Base-by-base conservation (phyloP, 2,113 vertebrate species). In the Chamaea fasciata region DNA sequence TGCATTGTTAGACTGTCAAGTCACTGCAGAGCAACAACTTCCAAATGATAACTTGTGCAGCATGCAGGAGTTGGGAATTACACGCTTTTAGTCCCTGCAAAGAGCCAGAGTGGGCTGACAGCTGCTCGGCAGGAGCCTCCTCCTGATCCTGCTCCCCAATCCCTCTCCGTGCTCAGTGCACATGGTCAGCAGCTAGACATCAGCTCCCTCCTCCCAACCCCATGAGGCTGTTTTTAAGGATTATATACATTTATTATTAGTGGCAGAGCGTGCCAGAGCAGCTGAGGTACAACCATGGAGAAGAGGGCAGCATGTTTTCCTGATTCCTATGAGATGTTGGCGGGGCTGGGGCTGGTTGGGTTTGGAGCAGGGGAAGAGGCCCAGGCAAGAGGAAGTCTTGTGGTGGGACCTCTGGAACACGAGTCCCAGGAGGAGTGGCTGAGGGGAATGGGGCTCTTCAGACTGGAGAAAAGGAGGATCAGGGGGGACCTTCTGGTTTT, bases 1-100 rank as follows among this genome's bases (percentile, higher is more conserved):
- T 97, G 96, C 92, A 97, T 98, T 98, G 97, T 98, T 98, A 94
- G 96, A 76, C 97, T 98, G 97, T 98, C 98, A 97, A 97, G 94
- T 53, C 95, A 80, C 95, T 96, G 97, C 94, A 91, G 94, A 98
- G 96, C 96, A 97, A 97, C 97, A 97, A 50, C 98, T 97, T 97
- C 92, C 95, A 88, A 83, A 93, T 83, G 97, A 95, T 96, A 96
- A 97, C 96, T 97, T 96, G 84, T 92, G 89, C 79, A 55, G 95
- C 53, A 16, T 89, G 90, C 94, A 87, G 82, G 93, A 97, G 97
- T 96, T 94, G 92, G 89, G 97, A 97, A 97, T 98, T 97, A 96
- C 87, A 95, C 24, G 91, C 93, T 95, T 97, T 95, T 78, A 96
- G 96, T 86, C 83, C 59, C 67, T 5, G 42, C 67, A 87, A 74